phyloP scores from a whole-genome alignment of 2,888 invertebrate species.

The Heliconius hortense region DNA sequence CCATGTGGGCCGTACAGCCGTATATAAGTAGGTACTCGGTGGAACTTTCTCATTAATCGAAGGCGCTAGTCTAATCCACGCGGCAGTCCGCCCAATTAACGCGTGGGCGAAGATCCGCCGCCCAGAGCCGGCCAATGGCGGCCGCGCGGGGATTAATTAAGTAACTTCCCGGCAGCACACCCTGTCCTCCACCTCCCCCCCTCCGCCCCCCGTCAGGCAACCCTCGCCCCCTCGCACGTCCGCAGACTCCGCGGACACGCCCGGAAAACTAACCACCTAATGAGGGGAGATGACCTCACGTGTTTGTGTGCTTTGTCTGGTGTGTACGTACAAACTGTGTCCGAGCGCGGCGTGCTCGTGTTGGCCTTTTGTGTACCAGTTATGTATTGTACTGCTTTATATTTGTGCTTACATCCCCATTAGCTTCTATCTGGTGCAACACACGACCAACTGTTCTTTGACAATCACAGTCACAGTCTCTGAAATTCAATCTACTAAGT shows the following conservation, averaged over 20 bases:
- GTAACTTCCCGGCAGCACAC: slow-evolving; percentile 73
- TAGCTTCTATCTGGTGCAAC: slow-evolving; percentile 43
- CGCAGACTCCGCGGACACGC: slow-evolving; percentile 81
- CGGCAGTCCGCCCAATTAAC: slow-evolving; percentile 79
- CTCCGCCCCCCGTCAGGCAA: slow-evolving; percentile 45
- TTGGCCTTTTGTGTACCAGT: slow-evolving; percentile 71
- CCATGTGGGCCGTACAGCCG: slow-evolving; percentile 25
- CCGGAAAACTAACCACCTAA: slow-evolving; percentile 83
- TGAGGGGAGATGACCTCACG: slow-evolving; percentile 82
- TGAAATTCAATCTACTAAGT: slow-evolving; percentile 25
- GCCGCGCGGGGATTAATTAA: slow-evolving; percentile 81
- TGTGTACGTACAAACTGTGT: slow-evolving; percentile 63
- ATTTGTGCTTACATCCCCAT: slow-evolving; percentile 38
- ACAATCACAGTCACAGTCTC: slow-evolving; percentile 23
- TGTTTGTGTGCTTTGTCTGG: slow-evolving; percentile 67
- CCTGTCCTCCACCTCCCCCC: slow-evolving; percentile 49
- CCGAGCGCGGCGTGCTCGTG: slow-evolving; percentile 58
- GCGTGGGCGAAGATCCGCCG: slow-evolving; percentile 76
- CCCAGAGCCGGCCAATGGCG: slow-evolving; percentile 79
- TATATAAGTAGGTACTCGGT: slow-evolving; percentile 41
- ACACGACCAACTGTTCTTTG: slow-evolving; percentile 24
- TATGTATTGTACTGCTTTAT: slow-evolving; percentile 55
- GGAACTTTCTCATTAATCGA: slow-evolving; percentile 71
- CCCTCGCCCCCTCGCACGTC: slow-evolving; percentile 56
- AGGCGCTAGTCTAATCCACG: slow-evolving; percentile 63